These are phyloP conservation scores for Furcula furcula DNA, from an alignment of 2,888 invertebrate genomes.

Conservation along the genomic window DNA sequence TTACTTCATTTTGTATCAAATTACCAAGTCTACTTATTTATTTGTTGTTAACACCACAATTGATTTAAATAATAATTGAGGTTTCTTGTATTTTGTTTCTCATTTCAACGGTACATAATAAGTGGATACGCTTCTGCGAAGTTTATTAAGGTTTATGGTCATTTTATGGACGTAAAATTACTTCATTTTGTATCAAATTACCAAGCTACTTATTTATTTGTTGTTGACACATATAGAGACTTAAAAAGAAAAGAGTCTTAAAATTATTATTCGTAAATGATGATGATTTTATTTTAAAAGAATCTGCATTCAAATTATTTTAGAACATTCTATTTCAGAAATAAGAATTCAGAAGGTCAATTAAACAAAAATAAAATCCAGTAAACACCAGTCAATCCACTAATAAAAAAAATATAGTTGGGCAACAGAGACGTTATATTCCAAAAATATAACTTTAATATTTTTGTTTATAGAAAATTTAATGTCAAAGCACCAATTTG, in stretches of 20 bases:
- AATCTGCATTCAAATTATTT: too few species aligned
- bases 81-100: conserved; percentile 25
- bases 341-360: too few species aligned
- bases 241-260: conserved; percentile 25
- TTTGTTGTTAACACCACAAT: conserved; percentile 7
- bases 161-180: background rate
- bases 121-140: conserved; percentile 21
- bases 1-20: background rate
- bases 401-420: too few species aligned
- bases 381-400: too few species aligned
- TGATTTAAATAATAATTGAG: conserved; percentile 25
- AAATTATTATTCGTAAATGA: too few species aligned
- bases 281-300: too few species aligned
- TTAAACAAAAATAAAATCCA: too few species aligned
- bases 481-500: conserved; percentile 1
- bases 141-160: background rate
- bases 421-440: background rate
- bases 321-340: too few species aligned
- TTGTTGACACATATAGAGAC: conserved; percentile 9
- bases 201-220: background rate
- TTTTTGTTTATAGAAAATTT: background rate
- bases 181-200: background rate
- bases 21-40: background rate
- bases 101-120: conserved; percentile 27
- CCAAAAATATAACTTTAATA: background rate